Conservation (phyloP, 2,797 vertebrate species). For the Astyanax mexicanus region DNA sequence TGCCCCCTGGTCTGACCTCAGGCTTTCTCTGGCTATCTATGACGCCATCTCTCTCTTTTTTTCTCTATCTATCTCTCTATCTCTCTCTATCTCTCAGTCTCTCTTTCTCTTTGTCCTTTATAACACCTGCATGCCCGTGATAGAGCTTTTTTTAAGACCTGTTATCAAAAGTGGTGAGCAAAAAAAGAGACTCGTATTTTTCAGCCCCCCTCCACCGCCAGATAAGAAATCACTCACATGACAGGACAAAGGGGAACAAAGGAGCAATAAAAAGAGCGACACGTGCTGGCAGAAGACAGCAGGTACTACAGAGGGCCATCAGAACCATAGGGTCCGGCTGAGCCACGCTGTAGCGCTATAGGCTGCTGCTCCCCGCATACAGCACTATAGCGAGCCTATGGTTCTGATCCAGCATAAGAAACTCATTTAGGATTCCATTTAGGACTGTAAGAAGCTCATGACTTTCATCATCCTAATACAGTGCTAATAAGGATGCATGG, state of each 20-base stretch:
- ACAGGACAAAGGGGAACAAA: slow-evolving; percentile 63
- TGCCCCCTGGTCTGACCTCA: slow-evolving; percentile 44
- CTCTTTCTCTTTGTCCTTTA: slow-evolving; percentile 19
- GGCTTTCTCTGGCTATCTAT: slow-evolving; percentile 36
- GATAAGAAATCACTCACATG: slow-evolving; percentile 71
- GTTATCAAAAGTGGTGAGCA: slow-evolving; percentile 65
- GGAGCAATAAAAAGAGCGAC: slow-evolving; percentile 67
- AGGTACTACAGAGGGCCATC: slow-evolving; percentile 71
- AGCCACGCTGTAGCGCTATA: slow-evolving; percentile 64
- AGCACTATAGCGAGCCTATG: slow-evolving; percentile 65
- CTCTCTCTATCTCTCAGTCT: not conserved
- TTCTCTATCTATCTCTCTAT: slow-evolving; percentile 18
- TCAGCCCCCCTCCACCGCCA: slow-evolving; percentile 72
- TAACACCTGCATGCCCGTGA: slow-evolving; percentile 55
- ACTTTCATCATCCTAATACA: slow-evolving; percentile 41
- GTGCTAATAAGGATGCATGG: slow-evolving; percentile 48
- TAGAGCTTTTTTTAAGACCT: slow-evolving; percentile 74
- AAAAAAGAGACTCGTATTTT: slow-evolving; percentile 78
- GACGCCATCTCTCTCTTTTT: slow-evolving; percentile 20
- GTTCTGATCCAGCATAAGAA: slow-evolving; percentile 69
- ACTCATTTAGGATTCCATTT: slow-evolving; percentile 63
- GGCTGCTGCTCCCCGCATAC: slow-evolving; percentile 62
- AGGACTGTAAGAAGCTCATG: slow-evolving; percentile 55
- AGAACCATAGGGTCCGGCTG: slow-evolving; percentile 66
- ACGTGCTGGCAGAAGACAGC: slow-evolving; percentile 74